Conservation (phyloP, 2,888 invertebrate species). For the Heliconius ismenius region DNA sequence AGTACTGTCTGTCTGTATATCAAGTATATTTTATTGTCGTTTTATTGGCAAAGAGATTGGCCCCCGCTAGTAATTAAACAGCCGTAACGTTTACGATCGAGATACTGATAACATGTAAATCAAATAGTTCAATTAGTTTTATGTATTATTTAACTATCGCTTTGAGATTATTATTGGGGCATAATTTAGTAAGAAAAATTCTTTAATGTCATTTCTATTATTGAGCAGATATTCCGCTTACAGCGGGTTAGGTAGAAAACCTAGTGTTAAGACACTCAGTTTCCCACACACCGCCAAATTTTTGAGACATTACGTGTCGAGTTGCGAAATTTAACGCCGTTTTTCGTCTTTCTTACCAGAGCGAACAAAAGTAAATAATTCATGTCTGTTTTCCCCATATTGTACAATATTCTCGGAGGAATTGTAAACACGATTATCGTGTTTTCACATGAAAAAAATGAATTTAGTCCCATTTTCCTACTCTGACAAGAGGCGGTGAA, state of each 20-base stretch:
- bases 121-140: slow-evolving; percentile 38
- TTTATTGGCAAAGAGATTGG: slow-evolving; percentile 35
- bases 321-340: neutral
- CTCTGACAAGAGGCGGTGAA: too few species aligned
- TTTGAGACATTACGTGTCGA: neutral
- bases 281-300: neutral
- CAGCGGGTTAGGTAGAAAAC: neutral
- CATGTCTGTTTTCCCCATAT: neutral
- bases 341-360: neutral
- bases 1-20: slow-evolving; percentile 6
- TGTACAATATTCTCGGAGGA: too few species aligned
- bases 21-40: slow-evolving; percentile 32
- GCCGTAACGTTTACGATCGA: slow-evolving; percentile 32
- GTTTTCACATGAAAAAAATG: too few species aligned
- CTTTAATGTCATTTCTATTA: neutral
- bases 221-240: neutral
- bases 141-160: slow-evolving; percentile 20
- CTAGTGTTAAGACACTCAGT: neutral
- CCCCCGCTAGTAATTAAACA: slow-evolving; percentile 35
- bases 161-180: slow-evolving; percentile 12
- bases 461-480: too few species aligned
- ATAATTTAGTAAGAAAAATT: neutral
- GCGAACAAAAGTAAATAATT: neutral
- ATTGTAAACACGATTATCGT: too few species aligned
- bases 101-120: slow-evolving; percentile 31